Evolutionary conservation across 2,113 vertebrate species (phyloP).

Genomic region (Apteryx owenii): DNA sequence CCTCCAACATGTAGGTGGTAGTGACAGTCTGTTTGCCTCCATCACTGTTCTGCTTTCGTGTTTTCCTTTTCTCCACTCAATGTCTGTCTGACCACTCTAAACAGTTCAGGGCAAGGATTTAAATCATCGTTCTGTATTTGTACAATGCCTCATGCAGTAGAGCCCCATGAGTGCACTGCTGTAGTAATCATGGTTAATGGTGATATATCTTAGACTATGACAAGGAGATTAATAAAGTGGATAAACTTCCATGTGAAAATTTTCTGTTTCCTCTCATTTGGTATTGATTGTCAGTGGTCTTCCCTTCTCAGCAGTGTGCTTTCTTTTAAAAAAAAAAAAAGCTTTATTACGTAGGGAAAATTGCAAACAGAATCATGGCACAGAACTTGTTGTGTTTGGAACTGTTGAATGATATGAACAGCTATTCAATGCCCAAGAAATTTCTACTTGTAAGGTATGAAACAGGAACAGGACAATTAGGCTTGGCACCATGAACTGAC

Average conservation of each 20-base stretch:
- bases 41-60: background rate
- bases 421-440: background rate
- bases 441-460: background rate
- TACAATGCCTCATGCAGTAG: background rate
- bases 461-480: background rate
- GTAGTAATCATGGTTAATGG: background rate
- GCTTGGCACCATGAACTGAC: background rate
- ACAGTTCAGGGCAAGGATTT: background rate
- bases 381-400: background rate
- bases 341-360: background rate
- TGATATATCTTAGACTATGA: background rate
- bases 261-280: background rate
- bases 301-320: background rate
- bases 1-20: background rate
- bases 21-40: background rate
- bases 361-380: background rate
- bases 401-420: background rate
- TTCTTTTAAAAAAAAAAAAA: background rate
- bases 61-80: background rate
- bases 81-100: background rate
- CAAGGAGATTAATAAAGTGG: background rate
- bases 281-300: background rate
- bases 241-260: background rate
- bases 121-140: background rate
- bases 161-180: rapidly evolving